phyloP scores from a whole-genome alignment of 2,797 vertebrate genomes.

The Gobio occitaniae region DNA sequence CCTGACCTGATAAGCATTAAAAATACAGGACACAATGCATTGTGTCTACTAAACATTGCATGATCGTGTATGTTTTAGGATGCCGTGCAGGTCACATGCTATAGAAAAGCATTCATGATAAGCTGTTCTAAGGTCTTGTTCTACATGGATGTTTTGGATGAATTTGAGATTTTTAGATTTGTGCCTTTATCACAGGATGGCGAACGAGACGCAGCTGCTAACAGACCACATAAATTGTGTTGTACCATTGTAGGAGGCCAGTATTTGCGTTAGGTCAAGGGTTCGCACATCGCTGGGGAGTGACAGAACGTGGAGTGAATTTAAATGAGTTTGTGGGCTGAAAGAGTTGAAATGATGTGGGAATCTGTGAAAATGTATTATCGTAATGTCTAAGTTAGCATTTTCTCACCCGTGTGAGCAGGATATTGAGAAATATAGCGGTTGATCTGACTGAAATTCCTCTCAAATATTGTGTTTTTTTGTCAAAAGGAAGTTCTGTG shows the following conservation, averaged over 20 bases:
- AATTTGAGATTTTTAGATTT: slow-evolving; percentile 3
- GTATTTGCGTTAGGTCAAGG: slow-evolving; percentile 32
- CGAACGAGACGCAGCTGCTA: not conserved
- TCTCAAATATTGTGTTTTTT: not conserved
- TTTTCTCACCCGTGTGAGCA: not conserved
- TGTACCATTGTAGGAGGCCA: slow-evolving; percentile 29
- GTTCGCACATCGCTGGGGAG: slow-evolving; percentile 17
- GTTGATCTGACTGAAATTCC: not conserved
- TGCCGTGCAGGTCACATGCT: not conserved
- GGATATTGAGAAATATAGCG: not conserved
- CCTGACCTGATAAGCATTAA: not conserved
- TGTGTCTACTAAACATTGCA: slow-evolving; percentile 18
- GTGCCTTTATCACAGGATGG: not conserved
- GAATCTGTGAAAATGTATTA: slow-evolving; percentile 12
- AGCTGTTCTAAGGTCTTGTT: not conserved
- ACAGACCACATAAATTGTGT: slow-evolving; percentile 18
- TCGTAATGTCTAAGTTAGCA: not conserved
- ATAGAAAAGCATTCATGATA: not conserved
- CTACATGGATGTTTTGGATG: not conserved
- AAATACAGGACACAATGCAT: slow-evolving; percentile 6
- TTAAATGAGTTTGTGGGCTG: slow-evolving; percentile 48
- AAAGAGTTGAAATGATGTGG: slow-evolving; percentile 39
- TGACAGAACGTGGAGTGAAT: slow-evolving; percentile 34
- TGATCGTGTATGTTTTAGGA: not conserved
- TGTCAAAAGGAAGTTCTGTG: not conserved